Evolutionary conservation across 2,797 vertebrate genomes (phyloP).

Genomic region (Argya squamiceps): DNA sequence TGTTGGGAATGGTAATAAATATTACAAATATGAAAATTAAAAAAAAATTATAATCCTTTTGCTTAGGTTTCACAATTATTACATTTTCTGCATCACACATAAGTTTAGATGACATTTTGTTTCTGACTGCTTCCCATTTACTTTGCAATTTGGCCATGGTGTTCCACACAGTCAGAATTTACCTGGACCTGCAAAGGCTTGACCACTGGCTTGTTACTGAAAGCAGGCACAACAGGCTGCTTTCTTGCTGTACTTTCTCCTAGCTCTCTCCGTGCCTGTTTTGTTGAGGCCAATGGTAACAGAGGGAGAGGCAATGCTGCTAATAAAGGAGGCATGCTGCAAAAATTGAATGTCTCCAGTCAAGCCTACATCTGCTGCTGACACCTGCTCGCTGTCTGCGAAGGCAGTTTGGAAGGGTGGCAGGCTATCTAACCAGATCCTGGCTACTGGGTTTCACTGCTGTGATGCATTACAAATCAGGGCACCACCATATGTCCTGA

Average conservation of each 20-base stretch:
- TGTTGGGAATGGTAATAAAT: not conserved
- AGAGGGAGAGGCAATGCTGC: not conserved
- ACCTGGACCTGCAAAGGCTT: not conserved
- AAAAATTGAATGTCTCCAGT: not conserved
- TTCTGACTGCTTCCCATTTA: not conserved
- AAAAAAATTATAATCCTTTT: not conserved
- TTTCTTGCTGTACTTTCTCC: not conserved
- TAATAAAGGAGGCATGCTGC: not conserved
- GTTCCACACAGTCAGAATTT: not conserved
- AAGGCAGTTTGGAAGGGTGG: not conserved
- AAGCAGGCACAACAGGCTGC: not conserved
- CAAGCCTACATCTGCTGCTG: not conserved
- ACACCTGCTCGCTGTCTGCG: not conserved
- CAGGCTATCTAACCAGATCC: not conserved
- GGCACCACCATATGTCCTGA: rapidly evolving
- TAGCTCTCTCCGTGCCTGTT: not conserved
- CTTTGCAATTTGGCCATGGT: not conserved
- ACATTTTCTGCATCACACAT: not conserved
- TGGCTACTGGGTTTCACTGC: not conserved
- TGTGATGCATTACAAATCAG: not conserved
- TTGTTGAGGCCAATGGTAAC: not conserved
- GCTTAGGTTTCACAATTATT: not conserved
- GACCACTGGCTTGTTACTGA: not conserved
- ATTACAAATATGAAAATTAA: not conserved
- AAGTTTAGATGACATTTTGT: not conserved